A percentile compares a stretch with the other conserved stretches of the same genome.
These are phyloP conservation scores for Acrobasis suavella DNA, from an alignment of 2,888 invertebrate genomes.

Conservation along the genomic window DNA sequence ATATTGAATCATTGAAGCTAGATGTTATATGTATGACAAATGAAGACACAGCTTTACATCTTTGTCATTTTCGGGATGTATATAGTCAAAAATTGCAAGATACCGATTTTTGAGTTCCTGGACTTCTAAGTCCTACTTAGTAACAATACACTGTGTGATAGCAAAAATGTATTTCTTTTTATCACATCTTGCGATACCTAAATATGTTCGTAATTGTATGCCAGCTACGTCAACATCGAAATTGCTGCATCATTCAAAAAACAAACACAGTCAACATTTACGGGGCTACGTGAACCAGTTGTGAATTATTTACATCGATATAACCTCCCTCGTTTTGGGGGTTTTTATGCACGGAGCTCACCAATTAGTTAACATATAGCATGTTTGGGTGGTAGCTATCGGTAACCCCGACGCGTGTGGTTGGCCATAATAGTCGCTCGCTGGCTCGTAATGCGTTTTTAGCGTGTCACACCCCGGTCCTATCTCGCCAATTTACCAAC, in stretches of 20 bases:
- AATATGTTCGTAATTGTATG: too few relatives aligned
- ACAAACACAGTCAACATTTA: constrained; percentile 12
- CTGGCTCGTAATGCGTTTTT: constrained; percentile 74
- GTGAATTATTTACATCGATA: constrained; percentile 55
- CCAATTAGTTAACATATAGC: constrained; percentile 76
- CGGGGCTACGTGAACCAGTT: constrained; percentile 27
- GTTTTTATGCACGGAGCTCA: constrained; percentile 72
- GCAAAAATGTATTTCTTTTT: too few relatives aligned
- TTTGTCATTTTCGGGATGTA: too few relatives aligned
- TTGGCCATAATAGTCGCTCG: constrained; percentile 75
- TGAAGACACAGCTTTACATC: too few relatives aligned
- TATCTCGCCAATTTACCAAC: constrained; percentile 68
- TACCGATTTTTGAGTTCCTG: too few relatives aligned
- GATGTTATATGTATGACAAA: too few relatives aligned
- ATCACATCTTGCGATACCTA: too few relatives aligned
- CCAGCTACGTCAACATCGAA: background rate
- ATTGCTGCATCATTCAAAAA: constrained; percentile 12
- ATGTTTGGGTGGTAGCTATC: constrained; percentile 73
- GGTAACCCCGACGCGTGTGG: constrained; percentile 70
- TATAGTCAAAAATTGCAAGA: too few relatives aligned
- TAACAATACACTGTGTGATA: too few relatives aligned
- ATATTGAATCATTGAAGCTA: too few relatives aligned
- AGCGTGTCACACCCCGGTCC: constrained; percentile 73
- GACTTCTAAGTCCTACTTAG: too few relatives aligned
- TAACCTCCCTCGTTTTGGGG: constrained; percentile 65